Evolutionary conservation across 2,113 vertebrate species (phyloP).

Genomic region (Rattus rattus): DNA sequence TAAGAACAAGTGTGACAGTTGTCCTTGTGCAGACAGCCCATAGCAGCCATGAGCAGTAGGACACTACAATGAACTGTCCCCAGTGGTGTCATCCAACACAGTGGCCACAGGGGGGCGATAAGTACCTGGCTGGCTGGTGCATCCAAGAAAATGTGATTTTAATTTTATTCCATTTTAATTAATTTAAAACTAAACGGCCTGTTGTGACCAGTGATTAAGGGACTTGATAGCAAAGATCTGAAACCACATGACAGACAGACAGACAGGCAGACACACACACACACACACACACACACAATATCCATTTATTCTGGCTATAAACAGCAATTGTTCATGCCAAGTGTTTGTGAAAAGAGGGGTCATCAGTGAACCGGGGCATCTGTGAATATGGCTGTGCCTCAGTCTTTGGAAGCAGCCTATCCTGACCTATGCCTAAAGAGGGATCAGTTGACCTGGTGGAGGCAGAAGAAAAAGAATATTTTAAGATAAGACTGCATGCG

Average conservation of each 20-base stretch:
- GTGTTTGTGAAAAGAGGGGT: not conserved
- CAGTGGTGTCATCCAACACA: not conserved
- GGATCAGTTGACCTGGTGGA: too few relatives aligned
- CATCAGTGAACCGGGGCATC: fast-evolving
- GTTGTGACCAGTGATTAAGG: not conserved
- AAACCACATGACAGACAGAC: not conserved
- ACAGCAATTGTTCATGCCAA: too few relatives aligned
- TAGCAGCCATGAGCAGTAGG: fast-evolving
- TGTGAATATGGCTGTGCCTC: not conserved
- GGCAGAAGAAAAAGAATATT: not conserved
- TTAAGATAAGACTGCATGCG: not conserved
- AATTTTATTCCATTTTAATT: not conserved
- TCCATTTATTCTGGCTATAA: not conserved
- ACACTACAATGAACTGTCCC: not conserved
- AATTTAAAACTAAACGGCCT: not conserved
- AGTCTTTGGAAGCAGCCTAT: not conserved
- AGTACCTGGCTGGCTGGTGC: not conserved
- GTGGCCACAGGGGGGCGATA: not conserved
- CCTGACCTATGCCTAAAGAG: not conserved
- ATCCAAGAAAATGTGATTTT: not conserved
- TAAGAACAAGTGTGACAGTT: too few relatives aligned
- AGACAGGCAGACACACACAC: not conserved
- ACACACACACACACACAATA: not conserved
- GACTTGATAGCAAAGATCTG: not conserved
- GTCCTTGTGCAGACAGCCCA: not conserved